These are phyloP conservation scores for Drosophila mauritiana DNA, from an alignment of 1,140 invertebrate species.

Conservation along the genomic window DNA sequence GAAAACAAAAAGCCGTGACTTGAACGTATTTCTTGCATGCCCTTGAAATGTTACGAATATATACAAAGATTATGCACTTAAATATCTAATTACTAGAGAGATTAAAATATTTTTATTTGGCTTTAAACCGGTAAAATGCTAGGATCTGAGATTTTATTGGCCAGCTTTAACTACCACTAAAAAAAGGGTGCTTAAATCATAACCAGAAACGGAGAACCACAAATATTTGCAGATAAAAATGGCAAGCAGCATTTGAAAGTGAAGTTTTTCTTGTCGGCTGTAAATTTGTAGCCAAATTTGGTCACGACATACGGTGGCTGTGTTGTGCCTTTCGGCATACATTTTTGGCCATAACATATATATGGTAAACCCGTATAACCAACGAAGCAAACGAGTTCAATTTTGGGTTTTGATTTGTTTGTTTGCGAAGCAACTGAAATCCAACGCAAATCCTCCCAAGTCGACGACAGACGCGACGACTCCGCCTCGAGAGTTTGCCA, in stretches of 20 bases:
- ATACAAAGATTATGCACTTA: background rate
- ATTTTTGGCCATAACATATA: slow-evolving; percentile 22
- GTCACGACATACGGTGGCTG: slow-evolving; percentile 54
- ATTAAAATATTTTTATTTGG: background rate
- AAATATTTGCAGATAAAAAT: slow-evolving; percentile 30
- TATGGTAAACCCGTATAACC: slow-evolving; percentile 7
- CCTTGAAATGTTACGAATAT: slow-evolving; percentile 26
- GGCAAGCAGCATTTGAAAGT: slow-evolving; percentile 63
- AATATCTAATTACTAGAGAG: too few species aligned
- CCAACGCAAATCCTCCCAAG: slow-evolving; percentile 17
- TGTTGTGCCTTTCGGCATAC: slow-evolving; percentile 29
- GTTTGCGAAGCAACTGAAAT: slow-evolving; percentile 36
- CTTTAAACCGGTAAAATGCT: background rate
- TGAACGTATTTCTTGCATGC: slow-evolving; percentile 21
- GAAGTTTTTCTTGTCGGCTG: slow-evolving; percentile 56
- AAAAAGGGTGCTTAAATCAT: slow-evolving; percentile 12
- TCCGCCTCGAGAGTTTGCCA: slow-evolving; percentile 66
- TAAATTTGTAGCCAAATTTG: slow-evolving; percentile 60
- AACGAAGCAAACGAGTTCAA: slow-evolving; percentile 65
- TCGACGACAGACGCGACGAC: slow-evolving; percentile 27
- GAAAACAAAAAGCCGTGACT: slow-evolving; percentile 41
- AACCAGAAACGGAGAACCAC: slow-evolving; percentile 26
- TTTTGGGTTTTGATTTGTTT: slow-evolving; percentile 57
- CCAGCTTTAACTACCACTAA: background rate
- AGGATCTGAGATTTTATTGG: background rate